These are phyloP conservation scores for Sebastes cheni DNA, from an alignment of 2,797 vertebrate species.

Conservation along the genomic window DNA sequence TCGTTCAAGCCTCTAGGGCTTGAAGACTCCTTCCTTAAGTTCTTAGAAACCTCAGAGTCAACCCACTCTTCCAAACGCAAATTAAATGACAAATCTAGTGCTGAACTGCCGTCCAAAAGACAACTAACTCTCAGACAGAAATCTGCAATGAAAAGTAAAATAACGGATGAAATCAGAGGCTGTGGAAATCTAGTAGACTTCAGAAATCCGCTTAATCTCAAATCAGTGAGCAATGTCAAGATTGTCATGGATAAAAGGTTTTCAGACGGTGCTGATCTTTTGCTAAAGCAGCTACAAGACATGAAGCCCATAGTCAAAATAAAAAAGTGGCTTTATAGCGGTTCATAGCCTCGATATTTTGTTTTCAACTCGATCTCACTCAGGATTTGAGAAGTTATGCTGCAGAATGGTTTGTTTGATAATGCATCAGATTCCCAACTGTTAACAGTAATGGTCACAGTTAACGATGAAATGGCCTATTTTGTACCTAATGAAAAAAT, in stretches of 20 bases:
- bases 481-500: constrained; percentile 81
- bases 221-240: constrained; percentile 91
- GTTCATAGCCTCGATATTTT: constrained; percentile 77
- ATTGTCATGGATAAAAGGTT: constrained; percentile 94
- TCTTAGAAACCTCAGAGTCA: constrained; percentile 92
- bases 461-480: constrained; percentile 77
- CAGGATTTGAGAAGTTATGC: constrained; percentile 88
- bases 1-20: constrained; percentile 94
- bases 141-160: constrained; percentile 64
- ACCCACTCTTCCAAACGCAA: constrained; percentile 90
- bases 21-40: constrained; percentile 93
- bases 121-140: constrained; percentile 79
- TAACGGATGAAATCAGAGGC: constrained; percentile 72
- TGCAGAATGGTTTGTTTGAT: constrained; percentile 84
- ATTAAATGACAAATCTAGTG: constrained; percentile 81
- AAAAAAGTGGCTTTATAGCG: constrained; percentile 86
- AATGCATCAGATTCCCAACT: constrained; percentile 77
- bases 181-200: constrained; percentile 88
- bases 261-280: constrained; percentile 89
- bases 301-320: constrained; percentile 95
- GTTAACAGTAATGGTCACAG: constrained; percentile 76
- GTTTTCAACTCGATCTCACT: constrained; percentile 82
- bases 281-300: constrained; percentile 97
- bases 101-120: constrained; percentile 85
- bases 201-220: constrained; percentile 92